These are phyloP conservation scores for Nemurella pictetii DNA, from an alignment of 2,888 invertebrate species.

Conservation along the genomic window DNA sequence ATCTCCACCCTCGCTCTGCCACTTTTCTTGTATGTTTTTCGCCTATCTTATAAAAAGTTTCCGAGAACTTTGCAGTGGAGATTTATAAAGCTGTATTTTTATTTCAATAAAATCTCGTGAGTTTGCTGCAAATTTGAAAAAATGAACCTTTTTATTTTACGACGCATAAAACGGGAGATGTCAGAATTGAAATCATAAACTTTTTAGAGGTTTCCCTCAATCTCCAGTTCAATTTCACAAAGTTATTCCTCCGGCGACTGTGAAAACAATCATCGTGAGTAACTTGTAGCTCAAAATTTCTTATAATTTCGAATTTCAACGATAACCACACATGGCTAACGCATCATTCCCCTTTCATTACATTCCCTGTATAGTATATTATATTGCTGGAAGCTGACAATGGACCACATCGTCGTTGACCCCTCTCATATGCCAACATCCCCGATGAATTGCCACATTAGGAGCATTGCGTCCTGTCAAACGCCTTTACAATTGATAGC, in stretches of 20 bases:
- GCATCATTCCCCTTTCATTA: background rate
- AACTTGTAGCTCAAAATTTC: background rate
- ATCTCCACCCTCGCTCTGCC: background rate
- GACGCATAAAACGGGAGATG: background rate
- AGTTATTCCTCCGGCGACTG: background rate
- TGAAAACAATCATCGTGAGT: background rate
- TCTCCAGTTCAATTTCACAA: background rate
- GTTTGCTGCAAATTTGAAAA: background rate
- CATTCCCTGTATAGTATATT: background rate
- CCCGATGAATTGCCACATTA: background rate
- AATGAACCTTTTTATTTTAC: background rate
- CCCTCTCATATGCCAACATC: background rate
- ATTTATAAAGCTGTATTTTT: background rate
- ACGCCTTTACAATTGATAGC: constrained; percentile 3
- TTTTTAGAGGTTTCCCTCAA: background rate
- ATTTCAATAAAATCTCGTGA: background rate
- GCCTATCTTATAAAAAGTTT: background rate
- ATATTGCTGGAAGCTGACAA: background rate
- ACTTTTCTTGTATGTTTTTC: background rate
- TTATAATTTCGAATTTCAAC: background rate
- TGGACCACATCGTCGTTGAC: background rate
- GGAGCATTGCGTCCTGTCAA: constrained; percentile 11
- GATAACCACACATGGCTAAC: background rate
- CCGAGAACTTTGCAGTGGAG: background rate
- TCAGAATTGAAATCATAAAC: background rate